These are phyloP conservation scores for Drosophila quadrilineata DNA, from an alignment of 1,140 invertebrate species.

Conservation along the genomic window DNA sequence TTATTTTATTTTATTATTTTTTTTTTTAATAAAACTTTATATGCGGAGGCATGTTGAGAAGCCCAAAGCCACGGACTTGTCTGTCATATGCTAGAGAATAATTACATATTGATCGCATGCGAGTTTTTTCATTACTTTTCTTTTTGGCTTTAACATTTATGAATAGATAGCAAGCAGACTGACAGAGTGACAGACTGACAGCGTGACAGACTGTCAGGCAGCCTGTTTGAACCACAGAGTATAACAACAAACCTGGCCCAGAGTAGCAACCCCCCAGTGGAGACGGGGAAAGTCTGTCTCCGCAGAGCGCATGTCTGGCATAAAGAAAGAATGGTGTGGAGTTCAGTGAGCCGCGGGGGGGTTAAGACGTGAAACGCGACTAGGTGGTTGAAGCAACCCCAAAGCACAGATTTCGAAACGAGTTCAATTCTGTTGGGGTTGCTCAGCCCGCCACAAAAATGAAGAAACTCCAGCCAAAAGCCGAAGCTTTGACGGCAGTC, in stretches of 20 bases:
- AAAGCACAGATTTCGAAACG: slow-evolving; percentile 74
- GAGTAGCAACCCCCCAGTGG: slow-evolving; percentile 8
- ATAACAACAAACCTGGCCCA: slow-evolving; percentile 51
- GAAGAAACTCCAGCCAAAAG: slow-evolving; percentile 56
- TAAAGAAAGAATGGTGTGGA: slow-evolving; percentile 29
- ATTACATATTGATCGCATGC: slow-evolving; percentile 66
- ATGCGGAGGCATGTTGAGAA: slow-evolving; percentile 26
- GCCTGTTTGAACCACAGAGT: slow-evolving; percentile 15
- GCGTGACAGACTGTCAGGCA: slow-evolving; percentile 3
- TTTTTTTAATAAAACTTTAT: slow-evolving; percentile 66
- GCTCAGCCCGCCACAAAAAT: slow-evolving; percentile 59
- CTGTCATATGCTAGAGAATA: slow-evolving; percentile 45
- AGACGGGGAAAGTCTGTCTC: slow-evolving; percentile 42
- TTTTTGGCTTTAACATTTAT: slow-evolving; percentile 52
- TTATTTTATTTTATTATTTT: too few relatives aligned
- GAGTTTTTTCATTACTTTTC: slow-evolving; percentile 9
- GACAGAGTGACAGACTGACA: slow-evolving; percentile 15
- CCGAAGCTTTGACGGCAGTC: slow-evolving; percentile 36
- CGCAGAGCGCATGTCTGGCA: slow-evolving; percentile 68
- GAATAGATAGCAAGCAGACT: slow-evolving; percentile 55
- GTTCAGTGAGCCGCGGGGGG: slow-evolving; percentile 3
- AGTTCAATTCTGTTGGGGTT: slow-evolving; percentile 54
- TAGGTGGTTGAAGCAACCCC: slow-evolving; percentile 62
- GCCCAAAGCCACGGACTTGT: slow-evolving; percentile 4
- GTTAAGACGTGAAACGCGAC: too few relatives aligned